A percentile compares a stretch with the other conserved stretches of the same genome.
These are phyloP conservation scores for Vanessa cardui DNA, from an alignment of 2,888 invertebrate species.

Conservation along the genomic window DNA sequence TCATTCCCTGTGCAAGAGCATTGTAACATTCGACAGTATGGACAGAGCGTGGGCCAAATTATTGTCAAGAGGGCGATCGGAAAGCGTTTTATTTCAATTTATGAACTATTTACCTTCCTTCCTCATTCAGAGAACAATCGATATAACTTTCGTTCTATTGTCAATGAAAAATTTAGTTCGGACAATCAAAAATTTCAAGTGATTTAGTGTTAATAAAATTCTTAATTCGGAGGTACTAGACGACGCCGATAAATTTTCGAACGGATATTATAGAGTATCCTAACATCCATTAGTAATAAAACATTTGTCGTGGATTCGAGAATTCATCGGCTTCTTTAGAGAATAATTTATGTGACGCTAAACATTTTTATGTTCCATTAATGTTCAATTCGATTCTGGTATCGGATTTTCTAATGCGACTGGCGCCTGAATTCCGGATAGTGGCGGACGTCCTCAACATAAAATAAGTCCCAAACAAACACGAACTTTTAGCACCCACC, in stretches of 20 bases:
- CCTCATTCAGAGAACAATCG: constrained; percentile 63
- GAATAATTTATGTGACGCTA: constrained; percentile 77
- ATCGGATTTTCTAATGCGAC: constrained; percentile 75
- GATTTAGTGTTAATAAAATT: constrained; percentile 57
- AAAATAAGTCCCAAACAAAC: constrained; percentile 76
- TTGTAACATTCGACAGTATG: constrained; percentile 66
- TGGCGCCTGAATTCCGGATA: constrained; percentile 74
- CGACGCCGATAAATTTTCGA: constrained; percentile 55
- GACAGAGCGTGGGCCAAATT: constrained; percentile 62
- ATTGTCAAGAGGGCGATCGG: constrained; percentile 68
- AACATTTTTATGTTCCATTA: constrained; percentile 80
- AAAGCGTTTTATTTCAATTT: constrained; percentile 77
- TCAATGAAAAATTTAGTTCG: constrained; percentile 55
- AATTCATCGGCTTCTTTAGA: constrained; percentile 76
- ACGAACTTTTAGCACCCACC: constrained; percentile 69
- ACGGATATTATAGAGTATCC: constrained; percentile 60
- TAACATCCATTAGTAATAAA: constrained; percentile 74
- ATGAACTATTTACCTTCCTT: constrained; percentile 63
- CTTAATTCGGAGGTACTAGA: constrained; percentile 50
- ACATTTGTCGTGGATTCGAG: constrained; percentile 67
- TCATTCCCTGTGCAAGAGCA: constrained; percentile 71
- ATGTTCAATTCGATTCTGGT: constrained; percentile 70
- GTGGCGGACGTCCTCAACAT: constrained; percentile 66
- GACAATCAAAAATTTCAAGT: constrained; percentile 52
- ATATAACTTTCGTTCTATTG: constrained; percentile 60